Conservation (phyloP, 2,113 vertebrate genomes). For the Stigmatopora argus region DNA sequence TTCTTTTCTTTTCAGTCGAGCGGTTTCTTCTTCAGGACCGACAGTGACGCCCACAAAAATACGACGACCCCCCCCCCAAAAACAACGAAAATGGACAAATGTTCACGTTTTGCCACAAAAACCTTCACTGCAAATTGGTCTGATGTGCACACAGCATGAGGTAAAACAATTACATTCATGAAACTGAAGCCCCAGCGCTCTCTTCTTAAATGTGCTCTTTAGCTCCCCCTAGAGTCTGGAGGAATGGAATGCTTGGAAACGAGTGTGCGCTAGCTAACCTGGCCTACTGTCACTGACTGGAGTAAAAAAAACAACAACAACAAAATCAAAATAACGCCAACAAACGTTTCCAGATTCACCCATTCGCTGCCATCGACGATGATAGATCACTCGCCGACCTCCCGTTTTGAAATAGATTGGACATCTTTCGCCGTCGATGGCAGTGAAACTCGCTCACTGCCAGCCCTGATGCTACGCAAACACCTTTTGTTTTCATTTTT, state of each 20-base stretch:
- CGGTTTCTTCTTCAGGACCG: slow-evolving; percentile 12
- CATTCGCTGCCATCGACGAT: too few species aligned
- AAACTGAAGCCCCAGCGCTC: slow-evolving; percentile 63
- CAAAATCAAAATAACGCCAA: slow-evolving; percentile 12
- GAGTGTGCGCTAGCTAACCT: slow-evolving; percentile 48
- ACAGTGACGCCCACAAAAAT: slow-evolving; percentile 36
- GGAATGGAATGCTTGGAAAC: slow-evolving; percentile 62
- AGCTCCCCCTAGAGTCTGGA: slow-evolving; percentile 39
- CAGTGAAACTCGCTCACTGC: neutral
- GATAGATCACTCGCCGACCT: too few species aligned
- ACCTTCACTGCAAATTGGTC: slow-evolving; percentile 57
- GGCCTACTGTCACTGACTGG: slow-evolving; percentile 59
- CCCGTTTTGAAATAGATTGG: too few species aligned
- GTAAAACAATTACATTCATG: slow-evolving; percentile 69
- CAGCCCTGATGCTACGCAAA: slow-evolving; percentile 56
- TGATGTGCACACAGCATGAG: slow-evolving; percentile 67
- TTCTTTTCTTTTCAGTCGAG: slow-evolving; percentile 14
- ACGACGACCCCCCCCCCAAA: slow-evolving; percentile 14
- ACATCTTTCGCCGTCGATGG: too few species aligned
- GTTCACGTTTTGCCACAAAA: slow-evolving; percentile 8
- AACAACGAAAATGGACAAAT: slow-evolving; percentile 33
- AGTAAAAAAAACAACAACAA: slow-evolving; percentile 24
- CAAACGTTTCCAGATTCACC: too few species aligned
- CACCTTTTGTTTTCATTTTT: slow-evolving; percentile 31
- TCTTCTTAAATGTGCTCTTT: slow-evolving; percentile 59